phyloP scores from a whole-genome alignment of 35 echinoderm and acorn worm genomes.

The Chiridota heheva region DNA sequence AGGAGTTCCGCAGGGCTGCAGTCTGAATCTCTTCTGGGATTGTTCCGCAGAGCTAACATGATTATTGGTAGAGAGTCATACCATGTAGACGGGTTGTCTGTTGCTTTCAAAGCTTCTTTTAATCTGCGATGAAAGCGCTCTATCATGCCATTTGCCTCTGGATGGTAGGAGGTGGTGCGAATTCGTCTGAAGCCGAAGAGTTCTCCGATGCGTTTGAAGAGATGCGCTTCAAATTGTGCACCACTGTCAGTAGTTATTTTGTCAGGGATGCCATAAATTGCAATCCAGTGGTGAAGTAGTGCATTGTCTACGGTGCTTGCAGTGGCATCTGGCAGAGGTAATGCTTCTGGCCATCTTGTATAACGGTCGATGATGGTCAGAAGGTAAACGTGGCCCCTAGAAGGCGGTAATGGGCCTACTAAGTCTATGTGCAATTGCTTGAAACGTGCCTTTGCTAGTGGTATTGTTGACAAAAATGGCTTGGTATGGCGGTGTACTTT shows the following conservation, averaged over 20 bases:
- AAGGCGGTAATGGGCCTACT: slow-evolving; percentile 67
- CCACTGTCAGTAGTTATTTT: slow-evolving; percentile 11
- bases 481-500: slow-evolving; percentile 62
- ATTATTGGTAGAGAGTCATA: slow-evolving; percentile 33
- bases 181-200: background rate
- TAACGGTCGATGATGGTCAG: slow-evolving; percentile 61
- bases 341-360: slow-evolving; percentile 73
- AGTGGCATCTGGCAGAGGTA: slow-evolving; percentile 41
- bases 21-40: slow-evolving; percentile 20
- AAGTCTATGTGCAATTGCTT: slow-evolving; percentile 53
- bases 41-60: slow-evolving; percentile 30
- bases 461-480: slow-evolving; percentile 48
- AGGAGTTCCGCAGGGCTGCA: slow-evolving; percentile 37
- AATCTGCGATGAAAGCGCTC: slow-evolving; percentile 53
- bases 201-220: background rate
- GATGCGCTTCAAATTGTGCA: background rate
- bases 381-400: slow-evolving; percentile 52
- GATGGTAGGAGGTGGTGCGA: slow-evolving; percentile 40
- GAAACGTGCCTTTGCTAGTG: slow-evolving; percentile 46
- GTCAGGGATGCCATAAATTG: background rate
- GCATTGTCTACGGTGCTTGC: slow-evolving; percentile 12
- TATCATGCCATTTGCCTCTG: slow-evolving; percentile 35
- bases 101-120: slow-evolving; percentile 35
- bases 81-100: slow-evolving; percentile 21
- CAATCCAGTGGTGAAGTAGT: background rate